phyloP scores from a whole-genome alignment of 1,140 invertebrate species.

The Nilaparvata lugens region DNA sequence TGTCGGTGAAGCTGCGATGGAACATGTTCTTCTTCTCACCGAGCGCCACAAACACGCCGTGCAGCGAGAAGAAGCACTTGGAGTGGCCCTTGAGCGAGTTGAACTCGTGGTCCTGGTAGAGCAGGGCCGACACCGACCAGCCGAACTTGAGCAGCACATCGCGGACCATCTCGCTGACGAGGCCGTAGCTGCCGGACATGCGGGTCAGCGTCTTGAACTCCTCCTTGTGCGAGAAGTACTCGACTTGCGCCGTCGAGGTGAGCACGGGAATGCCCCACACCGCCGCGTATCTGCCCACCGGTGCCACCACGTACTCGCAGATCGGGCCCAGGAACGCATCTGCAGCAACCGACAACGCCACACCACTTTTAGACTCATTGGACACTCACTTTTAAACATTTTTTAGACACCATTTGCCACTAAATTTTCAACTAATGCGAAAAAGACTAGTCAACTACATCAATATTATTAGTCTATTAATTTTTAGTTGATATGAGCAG shows the following conservation, averaged over 20 bases:
- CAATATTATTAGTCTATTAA: no score
- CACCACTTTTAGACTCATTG: no score
- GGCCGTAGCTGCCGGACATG: constrained; percentile 72
- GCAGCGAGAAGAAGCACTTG: constrained; percentile 60
- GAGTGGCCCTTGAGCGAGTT: constrained; percentile 50
- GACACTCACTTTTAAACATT: no score
- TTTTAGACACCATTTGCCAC: no score
- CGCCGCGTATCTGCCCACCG: constrained; percentile 76
- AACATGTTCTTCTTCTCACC: constrained; percentile 40
- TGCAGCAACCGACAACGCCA: constrained; percentile 28
- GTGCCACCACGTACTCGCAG: constrained; percentile 85
- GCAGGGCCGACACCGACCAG: constrained; percentile 57
- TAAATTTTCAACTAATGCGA: no score
- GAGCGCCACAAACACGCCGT: constrained; percentile 54
- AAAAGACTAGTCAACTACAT: no score
- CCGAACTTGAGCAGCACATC: constrained; percentile 57
- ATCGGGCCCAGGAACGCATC: constrained; percentile 85
- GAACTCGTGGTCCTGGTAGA: constrained; percentile 58
- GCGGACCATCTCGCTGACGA: constrained; percentile 59
- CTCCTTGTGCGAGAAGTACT: constrained; percentile 61
- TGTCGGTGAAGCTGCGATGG: constrained; percentile 54
- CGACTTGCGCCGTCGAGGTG: constrained; percentile 73
- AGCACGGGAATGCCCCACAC: constrained; percentile 83
- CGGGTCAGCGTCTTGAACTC: constrained; percentile 73
- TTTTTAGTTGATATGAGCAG: no score